Base-by-base conservation (phyloP, 2,888 invertebrate species). In the Branchipolynoe longqiensis region DNA sequence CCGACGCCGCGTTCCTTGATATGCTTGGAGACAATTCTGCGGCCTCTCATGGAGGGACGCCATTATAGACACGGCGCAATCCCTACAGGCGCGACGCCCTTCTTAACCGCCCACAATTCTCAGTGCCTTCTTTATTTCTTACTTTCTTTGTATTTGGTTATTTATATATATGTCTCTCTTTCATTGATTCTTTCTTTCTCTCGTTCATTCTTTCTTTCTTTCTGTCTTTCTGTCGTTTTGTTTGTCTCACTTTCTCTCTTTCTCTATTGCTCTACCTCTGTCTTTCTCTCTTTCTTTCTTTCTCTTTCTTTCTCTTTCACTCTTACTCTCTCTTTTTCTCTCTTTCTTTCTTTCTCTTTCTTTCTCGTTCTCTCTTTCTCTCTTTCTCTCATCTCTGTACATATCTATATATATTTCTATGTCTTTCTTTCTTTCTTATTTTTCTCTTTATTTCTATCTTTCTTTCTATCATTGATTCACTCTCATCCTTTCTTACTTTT, bases 391-490 rank as follows among this genome's bases (percentile, higher is more conserved):
- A 36, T n/a, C n/a, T n/a, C 36, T 84, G 18, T 84, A 0, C 40
- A n/a, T n/a, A 18, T 83, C 62, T n/a, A n/a, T n/a, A n/a, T n/a
- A n/a, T n/a, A 95, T 74, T 25, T 74, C 18, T 84, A 18, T 74
- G 36, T 84, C 64, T 84, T 12, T 84, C n/a, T 74, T 40, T 2
- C 74, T 36, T 1, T 1, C 25, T 33, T 62, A 4, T 74, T 40
- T 74, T 1, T 74, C 74, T 14, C 62, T 62, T n/a, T 62, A n/a
- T 74, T 8, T 33, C 38, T 18, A 1, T 74, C 74, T 73, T 6
- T 73, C 14, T 73, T n/a, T 73, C 73, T 73, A 22, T 73, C 73
- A 31, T 6, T 73, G 14, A 31, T 12, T 73, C 73, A 31, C 14
- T 73, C 33, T 73, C 73, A 8, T 33, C 33, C 31, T 73, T 62